These are phyloP conservation scores for Noctuana brunneofusca DNA, from an alignment of 2,888 invertebrate species.

Conservation along the genomic window DNA sequence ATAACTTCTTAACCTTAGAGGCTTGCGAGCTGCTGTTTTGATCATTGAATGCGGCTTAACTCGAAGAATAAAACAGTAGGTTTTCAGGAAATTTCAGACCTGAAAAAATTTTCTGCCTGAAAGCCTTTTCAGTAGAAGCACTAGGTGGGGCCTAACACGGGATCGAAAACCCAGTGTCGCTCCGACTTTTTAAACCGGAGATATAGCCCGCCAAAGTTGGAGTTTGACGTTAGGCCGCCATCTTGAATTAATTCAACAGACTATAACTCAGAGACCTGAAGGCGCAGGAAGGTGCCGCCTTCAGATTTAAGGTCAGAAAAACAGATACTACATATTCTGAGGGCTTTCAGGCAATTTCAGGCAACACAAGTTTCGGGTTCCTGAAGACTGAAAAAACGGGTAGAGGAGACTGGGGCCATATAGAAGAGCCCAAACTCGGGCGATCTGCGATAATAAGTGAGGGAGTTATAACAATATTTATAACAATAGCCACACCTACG, in stretches of 20 bases:
- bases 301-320: background rate
- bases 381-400: background rate
- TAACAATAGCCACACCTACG: background rate
- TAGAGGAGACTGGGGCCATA: background rate
- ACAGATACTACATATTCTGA: background rate
- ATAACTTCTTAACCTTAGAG: background rate
- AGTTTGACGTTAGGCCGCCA: too few species aligned
- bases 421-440: slow-evolving; percentile 5
- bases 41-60: background rate
- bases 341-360: background rate
- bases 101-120: background rate
- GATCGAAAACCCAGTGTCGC: background rate
- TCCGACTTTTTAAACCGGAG: too few species aligned
- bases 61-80: background rate
- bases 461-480: slow-evolving; percentile 1
- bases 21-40: background rate
- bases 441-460: background rate
- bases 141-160: background rate
- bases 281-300: background rate
- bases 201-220: too few species aligned
- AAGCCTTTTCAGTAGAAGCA: background rate
- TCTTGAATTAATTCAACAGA: background rate
- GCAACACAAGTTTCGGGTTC: background rate
- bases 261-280: background rate
- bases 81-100: background rate